Base-by-base conservation (phyloP, 2,113 vertebrate genomes). In the Thunnus maccoyii region DNA sequence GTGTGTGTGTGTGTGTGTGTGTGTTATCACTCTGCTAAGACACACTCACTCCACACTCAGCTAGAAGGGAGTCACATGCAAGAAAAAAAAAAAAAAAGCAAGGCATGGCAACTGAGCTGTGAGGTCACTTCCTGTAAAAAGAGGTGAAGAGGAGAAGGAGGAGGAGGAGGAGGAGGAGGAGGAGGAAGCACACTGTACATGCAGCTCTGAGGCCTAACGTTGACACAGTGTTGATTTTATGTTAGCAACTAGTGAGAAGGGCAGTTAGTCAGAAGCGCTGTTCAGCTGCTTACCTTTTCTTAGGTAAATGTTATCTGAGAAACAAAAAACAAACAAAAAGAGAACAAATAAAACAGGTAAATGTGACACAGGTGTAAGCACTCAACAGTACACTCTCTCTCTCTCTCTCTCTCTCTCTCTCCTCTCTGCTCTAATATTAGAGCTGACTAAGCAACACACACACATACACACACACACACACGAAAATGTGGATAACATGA, bases 241-340 rank as follows among this genome's bases (percentile, higher is more conserved):
- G 72, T 76, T 73, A 77, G 82, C 77, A 25, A 60, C 76, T 82
- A 86, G 73, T 30, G 50, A 87, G 75, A 50, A 57, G 52, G 69
- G 47, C 77, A 79, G 87, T 85, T 71, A 93, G 86, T 92, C 77
- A 83, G 86, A 85, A 73, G 77, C 64, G 41, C 78, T 71, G 72
- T 73, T 64, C 83, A 81, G 79, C 86, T 3, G 93, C 95, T 96
- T 96, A 96, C 95, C 95, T 95, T 92, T 93, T 94, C 95, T 95
- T 78, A 96, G 93, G 94, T 95, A 95, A 96, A 93, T 48, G 94
- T 95, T 95, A 92, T 95, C 94, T 95, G 93, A 95, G 94, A 94
- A 88, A 95, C 84, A 93, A 91, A 94, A 70, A 77, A 91, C 58
- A 90, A 75, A 79, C 58, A 78, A 79, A 87, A 69, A 81, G 56